Conservation (phyloP, 2,888 invertebrate species). For the Drosophila neotestacea region DNA sequence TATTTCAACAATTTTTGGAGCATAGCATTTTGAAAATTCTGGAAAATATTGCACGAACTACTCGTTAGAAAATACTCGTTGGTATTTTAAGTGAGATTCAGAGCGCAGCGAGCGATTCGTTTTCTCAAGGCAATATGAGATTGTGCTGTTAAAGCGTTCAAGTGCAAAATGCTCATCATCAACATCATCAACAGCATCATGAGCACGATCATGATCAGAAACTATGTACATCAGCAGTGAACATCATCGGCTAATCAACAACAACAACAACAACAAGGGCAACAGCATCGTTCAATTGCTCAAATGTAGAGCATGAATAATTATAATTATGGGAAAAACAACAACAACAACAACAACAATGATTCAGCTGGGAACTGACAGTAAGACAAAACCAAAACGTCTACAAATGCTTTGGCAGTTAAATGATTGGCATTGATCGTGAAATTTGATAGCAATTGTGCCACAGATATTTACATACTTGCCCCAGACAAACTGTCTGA, state of each 20-base stretch:
- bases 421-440: slow-evolving; percentile 79
- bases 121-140: slow-evolving; percentile 20
- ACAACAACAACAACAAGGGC: slow-evolving; percentile 20
- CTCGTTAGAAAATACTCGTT: not conserved
- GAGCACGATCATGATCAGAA: slow-evolving; percentile 36
- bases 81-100: slow-evolving; percentile 15
- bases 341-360: slow-evolving; percentile 14
- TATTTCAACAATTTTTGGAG: not conserved
- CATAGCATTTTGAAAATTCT: not conserved
- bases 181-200: slow-evolving; percentile 5
- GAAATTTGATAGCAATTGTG: slow-evolving; percentile 75
- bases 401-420: slow-evolving; percentile 55
- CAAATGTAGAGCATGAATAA: slow-evolving; percentile 72
- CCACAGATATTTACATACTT: slow-evolving; percentile 48
- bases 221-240: slow-evolving; percentile 17
- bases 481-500: slow-evolving; percentile 63
- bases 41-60: not conserved
- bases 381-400: slow-evolving; percentile 34
- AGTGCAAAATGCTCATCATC: slow-evolving; percentile 55
- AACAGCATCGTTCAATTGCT: slow-evolving; percentile 43
- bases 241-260: slow-evolving; percentile 41
- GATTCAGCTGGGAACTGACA: not conserved
- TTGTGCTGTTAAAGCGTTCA: slow-evolving; percentile 47
- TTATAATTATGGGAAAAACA: slow-evolving; percentile 64
- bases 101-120: slow-evolving; percentile 28